These are phyloP conservation scores for Doryteuthis pealeii DNA, from an alignment of 1,140 invertebrate species.

Conservation along the genomic window DNA sequence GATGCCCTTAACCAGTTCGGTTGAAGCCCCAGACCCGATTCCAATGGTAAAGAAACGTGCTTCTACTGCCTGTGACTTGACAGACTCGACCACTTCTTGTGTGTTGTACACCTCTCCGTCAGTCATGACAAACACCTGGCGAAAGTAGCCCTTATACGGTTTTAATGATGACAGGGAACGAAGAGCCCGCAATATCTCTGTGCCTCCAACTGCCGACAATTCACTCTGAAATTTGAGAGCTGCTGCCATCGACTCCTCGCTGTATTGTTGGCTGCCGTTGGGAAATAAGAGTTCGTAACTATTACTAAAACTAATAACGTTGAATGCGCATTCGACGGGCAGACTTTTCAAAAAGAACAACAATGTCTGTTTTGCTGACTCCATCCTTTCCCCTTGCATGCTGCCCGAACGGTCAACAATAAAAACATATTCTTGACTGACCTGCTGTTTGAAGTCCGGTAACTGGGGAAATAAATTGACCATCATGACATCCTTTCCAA, in stretches of 20 bases:
- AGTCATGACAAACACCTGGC: constrained; percentile 56
- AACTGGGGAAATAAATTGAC: background rate
- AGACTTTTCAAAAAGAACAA: constrained; percentile 39
- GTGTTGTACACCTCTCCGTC: constrained; percentile 57
- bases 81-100: constrained; percentile 44
- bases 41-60: constrained; percentile 55
- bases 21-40: constrained; percentile 53
- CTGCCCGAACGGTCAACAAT: constrained; percentile 34
- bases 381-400: constrained; percentile 49
- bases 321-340: constrained; percentile 35
- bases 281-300: constrained; percentile 24
- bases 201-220: constrained; percentile 55
- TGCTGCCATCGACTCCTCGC: constrained; percentile 26
- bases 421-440: background rate
- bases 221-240: constrained; percentile 25
- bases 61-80: constrained; percentile 41
- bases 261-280: constrained; percentile 32
- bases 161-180: constrained; percentile 44
- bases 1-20: constrained; percentile 55
- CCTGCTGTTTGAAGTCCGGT: background rate
- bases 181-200: constrained; percentile 56
- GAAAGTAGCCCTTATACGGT: constrained; percentile 41
- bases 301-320: constrained; percentile 38
- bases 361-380: constrained; percentile 46
- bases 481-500: background rate